These are phyloP conservation scores for Lepilemur ruficaudatus DNA, from an alignment of 2,797 vertebrate species.

Conservation along the genomic window DNA sequence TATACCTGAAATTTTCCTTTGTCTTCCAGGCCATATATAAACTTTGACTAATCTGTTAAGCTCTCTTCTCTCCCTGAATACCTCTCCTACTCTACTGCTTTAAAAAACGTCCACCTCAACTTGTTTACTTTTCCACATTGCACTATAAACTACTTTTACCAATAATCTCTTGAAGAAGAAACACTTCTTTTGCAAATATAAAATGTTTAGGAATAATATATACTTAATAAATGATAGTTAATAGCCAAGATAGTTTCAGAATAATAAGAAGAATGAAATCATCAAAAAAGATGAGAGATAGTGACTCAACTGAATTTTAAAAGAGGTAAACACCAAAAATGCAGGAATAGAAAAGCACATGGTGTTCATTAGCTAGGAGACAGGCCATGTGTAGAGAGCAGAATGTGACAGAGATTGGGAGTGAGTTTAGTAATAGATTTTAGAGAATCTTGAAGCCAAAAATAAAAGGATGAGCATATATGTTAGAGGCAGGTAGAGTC, in stretches of 20 bases:
- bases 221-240: not conserved
- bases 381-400: not conserved
- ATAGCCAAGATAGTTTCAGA: not conserved
- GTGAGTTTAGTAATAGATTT: not conserved
- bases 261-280: not conserved
- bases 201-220: not conserved
- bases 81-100: not conserved
- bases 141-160: not conserved
- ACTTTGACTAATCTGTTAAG: not conserved
- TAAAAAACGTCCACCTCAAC: not conserved
- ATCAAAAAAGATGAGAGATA: not conserved
- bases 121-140: not conserved
- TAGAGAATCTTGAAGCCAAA: not conserved
- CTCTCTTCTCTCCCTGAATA: not conserved
- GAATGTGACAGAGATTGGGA: not conserved
- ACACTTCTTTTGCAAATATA: not conserved
- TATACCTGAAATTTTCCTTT: not conserved
- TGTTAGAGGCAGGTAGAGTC: not conserved
- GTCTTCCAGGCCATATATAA: not conserved
- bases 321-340: not conserved
- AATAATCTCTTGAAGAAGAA: not conserved
- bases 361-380: not conserved
- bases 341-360: not conserved
- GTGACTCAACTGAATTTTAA: not conserved
- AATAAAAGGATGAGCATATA: not conserved